Conservation (phyloP, 2,113 vertebrate genomes). For the Corythornis cristatus region DNA sequence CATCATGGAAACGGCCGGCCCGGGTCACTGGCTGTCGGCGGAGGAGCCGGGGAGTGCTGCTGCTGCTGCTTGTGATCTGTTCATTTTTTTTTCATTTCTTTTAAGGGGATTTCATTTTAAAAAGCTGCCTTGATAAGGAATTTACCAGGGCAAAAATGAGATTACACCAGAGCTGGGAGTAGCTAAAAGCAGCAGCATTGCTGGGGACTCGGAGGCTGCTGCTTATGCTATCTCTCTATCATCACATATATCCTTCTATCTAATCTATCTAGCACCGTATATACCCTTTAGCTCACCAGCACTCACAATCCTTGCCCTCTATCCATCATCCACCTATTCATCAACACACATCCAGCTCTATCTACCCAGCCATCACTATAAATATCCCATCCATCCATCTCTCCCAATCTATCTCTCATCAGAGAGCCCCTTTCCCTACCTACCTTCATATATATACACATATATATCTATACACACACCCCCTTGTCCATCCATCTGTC, state of each 20-base stretch:
- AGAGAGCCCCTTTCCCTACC: slow-evolving; percentile 26
- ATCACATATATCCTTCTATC: slow-evolving; percentile 60
- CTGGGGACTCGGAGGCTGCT: neutral
- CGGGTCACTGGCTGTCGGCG: neutral
- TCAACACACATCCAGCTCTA: slow-evolving; percentile 63
- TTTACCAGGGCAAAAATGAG: slow-evolving; percentile 38
- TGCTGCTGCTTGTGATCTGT: neutral
- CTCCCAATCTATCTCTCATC: slow-evolving; percentile 54
- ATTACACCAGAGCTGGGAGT: neutral
- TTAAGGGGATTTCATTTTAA: slow-evolving; percentile 9
- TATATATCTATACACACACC: neutral
- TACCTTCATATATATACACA: neutral
- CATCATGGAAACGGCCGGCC: slow-evolving; percentile 19
- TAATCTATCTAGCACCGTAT: slow-evolving; percentile 51
- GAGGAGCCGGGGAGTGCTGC: neutral
- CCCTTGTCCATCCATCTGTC: slow-evolving; percentile 5
- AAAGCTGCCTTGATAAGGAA: slow-evolving; percentile 45
- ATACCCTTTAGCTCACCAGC: slow-evolving; percentile 52
- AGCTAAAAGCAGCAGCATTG: slow-evolving; percentile 9
- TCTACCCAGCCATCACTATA: slow-evolving; percentile 67
- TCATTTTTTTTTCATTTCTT: neutral
- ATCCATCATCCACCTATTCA: slow-evolving; percentile 72
- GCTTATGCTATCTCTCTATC: slow-evolving; percentile 33
- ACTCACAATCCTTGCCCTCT: slow-evolving; percentile 57
- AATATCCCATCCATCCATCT: slow-evolving; percentile 72